Evolutionary conservation across 2,113 vertebrate genomes (phyloP), one percentile per base, ranked within the genome.

Genomic region (Pelmatolapia mariae): DNA sequence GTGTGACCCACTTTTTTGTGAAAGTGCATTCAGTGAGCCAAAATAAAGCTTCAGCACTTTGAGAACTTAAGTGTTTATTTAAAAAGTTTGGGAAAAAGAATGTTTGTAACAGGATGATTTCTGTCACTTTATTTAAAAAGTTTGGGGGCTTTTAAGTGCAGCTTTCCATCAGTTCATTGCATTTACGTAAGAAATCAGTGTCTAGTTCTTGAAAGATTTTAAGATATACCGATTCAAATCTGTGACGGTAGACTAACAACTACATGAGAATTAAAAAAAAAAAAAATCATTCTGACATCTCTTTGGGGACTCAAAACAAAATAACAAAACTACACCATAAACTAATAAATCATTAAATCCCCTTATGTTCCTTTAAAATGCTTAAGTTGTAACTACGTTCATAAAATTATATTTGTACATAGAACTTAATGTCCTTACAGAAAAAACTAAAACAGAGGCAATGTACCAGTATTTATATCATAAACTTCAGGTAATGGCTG

Each of bases 71-170:
- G 6, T 12, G 71, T 50, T 76, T 12, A 31, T 47, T 29, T 50
- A 3, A 47, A 15, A 71, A 19, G 4, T 10, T 61, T 61, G 16
- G 0, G 29, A 4, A 61, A 61, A 63, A 63, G 29, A 63, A 0
- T 63, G 0, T 63, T 63, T 16, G 0, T 11, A 63, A 63, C 59
- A 0, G 59, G 57, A 33, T 0, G 0, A 33, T 61, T 61, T 61
- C 29, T 61, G 57, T 61, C 29, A 61, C 57, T 76, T 29, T 29
- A 47, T 29, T 26, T 47, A 3, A 29, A 76, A 76, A 2, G 71
- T 50, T 29, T 8, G 71, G 22, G 43, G 43, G 10, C 16, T 78
- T 50, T 10, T 76, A 11, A 29, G 40, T 76, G 22, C 24, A 29
- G 24, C 19, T 76, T 29, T 3, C 43, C 1, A 50, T 50, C 71